These are phyloP conservation scores for Drosophila tanythrix DNA, from an alignment of 2,888 invertebrate genomes.

Conservation along the genomic window DNA sequence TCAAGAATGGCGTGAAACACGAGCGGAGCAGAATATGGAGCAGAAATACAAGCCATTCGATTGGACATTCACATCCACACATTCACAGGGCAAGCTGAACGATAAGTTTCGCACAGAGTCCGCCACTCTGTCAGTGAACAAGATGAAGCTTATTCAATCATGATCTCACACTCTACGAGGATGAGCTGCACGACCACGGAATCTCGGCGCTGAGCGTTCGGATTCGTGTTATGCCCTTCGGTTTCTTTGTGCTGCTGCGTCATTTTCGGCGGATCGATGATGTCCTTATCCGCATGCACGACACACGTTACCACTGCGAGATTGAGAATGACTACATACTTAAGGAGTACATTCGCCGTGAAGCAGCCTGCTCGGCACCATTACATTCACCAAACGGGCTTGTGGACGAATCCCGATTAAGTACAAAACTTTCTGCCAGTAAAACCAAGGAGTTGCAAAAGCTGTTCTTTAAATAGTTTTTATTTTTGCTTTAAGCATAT, in stretches of 20 bases:
- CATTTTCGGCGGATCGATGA: slow-evolving; percentile 97
- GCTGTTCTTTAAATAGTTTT: slow-evolving; percentile 77
- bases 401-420: slow-evolving; percentile 89
- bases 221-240: slow-evolving; percentile 98
- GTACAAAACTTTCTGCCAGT: slow-evolving; percentile 89
- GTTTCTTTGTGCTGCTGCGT: slow-evolving; percentile 95
- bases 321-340: slow-evolving; percentile 91
- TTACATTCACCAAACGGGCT: slow-evolving; percentile 83
- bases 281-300: slow-evolving; percentile 94
- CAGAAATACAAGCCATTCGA: slow-evolving; percentile 95
- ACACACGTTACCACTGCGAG: slow-evolving; percentile 94
- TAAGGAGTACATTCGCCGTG: slow-evolving; percentile 92
- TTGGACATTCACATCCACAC: slow-evolving; percentile 98
- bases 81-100: slow-evolving; percentile 90
- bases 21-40: slow-evolving; percentile 88
- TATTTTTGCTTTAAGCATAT: background rate
- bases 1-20: slow-evolving; percentile 95
- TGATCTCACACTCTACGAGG: slow-evolving; percentile 97
- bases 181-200: slow-evolving; percentile 99
- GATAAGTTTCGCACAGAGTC: slow-evolving; percentile 87
- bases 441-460: slow-evolving; percentile 85
- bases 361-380: slow-evolving; percentile 89
- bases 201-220: slow-evolving; percentile 95
- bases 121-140: slow-evolving; percentile 92
- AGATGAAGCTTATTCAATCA: slow-evolving; percentile 96